Evolutionary conservation across 1,140 invertebrate species (phyloP), one percentile per base, ranked within the genome.

Genomic region (Aporrectodea caliginosa): DNA sequence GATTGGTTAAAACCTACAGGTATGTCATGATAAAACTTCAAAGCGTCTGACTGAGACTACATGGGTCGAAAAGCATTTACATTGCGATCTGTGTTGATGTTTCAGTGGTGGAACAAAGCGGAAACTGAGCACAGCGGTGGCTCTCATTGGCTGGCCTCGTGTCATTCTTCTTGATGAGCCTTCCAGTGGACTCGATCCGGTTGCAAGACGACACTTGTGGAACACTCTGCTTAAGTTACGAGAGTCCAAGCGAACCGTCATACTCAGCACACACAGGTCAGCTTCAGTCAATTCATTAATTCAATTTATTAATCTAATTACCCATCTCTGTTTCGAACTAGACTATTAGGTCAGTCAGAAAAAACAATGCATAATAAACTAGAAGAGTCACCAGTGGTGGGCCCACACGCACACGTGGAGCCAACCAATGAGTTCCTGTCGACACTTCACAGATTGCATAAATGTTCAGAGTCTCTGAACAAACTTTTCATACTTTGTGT

Each of bases 131-230:
- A 95, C 95, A 58, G 96, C 96, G 0, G 92, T 99, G 73, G 93
- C 96, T 2, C 87, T 98, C 32, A 91, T 96, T 86, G 88, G 88
- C 1, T 85, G 86, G 77, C 89, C 89, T 31, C 81, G 85, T n/a
- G 82, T 89, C 72, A 78, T 89, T 0, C 81, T 88, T 72, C 79
- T 86, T 6, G 87, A 88, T 82, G 85, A 98, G 87, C 96, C 96
- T 58, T 96, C 95, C 0, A 94, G 94, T 2, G 96, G 96, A 73
- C 94, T 99, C 91, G 97, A 99, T 90, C 96, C 96, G 2, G 92
- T 94, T 83, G 95, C 96, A 0, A 90, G 97, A 78, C 89, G 95
- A 76, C 91, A 92, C 75, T 92, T 96, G 12, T 98, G 97, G 97
- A 93, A 98, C 85, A 83, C 88, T 69, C 84, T 87, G 78, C 84